Evolutionary conservation across 2,113 vertebrate species (phyloP).

Genomic region (Nyctereutes procyonoides): DNA sequence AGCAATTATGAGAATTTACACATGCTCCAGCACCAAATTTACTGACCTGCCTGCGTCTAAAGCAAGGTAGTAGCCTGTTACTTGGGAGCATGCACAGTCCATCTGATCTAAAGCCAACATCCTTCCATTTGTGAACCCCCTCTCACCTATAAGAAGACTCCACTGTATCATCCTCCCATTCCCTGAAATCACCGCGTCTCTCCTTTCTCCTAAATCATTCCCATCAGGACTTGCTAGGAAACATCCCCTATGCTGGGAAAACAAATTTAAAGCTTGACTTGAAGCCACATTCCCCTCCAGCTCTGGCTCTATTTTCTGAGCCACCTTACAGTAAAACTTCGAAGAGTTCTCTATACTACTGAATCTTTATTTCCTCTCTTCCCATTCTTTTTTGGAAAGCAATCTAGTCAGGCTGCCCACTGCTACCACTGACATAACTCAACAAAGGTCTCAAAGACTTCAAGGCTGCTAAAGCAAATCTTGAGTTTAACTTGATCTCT

Average conservation of each 20-base stretch:
- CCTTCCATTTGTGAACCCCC: background rate
- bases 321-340: background rate
- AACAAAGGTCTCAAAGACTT: background rate
- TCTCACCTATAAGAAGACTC: background rate
- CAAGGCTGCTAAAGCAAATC: background rate
- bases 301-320: background rate
- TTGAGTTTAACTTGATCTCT: background rate
- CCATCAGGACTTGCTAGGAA: background rate
- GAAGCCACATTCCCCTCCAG: background rate
- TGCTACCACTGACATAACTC: background rate
- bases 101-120: background rate
- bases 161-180: background rate
- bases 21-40: background rate
- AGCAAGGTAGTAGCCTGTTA: background rate
- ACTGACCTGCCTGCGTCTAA: background rate
- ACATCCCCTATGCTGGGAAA: background rate
- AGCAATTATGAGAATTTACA: background rate
- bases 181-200: background rate
- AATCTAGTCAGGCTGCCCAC: background rate
- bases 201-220: background rate
- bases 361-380: background rate
- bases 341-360: background rate
- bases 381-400: background rate
- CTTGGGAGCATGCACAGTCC: background rate
- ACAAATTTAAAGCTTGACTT: background rate